Conservation (phyloP, 2,888 invertebrate species). For the Galerucella calmariensis region DNA sequence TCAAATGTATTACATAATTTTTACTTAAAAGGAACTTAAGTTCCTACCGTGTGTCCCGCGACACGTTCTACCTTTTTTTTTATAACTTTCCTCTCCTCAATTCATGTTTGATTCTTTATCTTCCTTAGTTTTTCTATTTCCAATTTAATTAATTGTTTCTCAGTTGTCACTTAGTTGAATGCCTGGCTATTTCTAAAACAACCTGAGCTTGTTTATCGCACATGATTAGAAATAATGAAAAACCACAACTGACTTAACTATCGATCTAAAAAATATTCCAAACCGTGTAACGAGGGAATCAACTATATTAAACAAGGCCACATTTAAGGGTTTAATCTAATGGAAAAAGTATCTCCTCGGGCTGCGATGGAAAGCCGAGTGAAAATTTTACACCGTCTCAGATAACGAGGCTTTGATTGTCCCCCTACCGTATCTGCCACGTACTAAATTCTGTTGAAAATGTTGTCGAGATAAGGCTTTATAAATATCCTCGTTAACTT, state of each 20-base stretch:
- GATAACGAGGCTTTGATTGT: constrained; percentile 59
- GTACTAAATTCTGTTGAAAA: constrained; percentile 62
- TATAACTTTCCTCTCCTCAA: too few species aligned
- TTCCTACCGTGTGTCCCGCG: too few species aligned
- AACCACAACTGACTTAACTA: neutral
- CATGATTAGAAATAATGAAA: neutral
- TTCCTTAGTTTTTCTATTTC: too few species aligned
- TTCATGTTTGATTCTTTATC: too few species aligned
- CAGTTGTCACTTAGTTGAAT: too few species aligned
- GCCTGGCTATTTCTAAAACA: too few species aligned
- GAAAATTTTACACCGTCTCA: constrained; percentile 58
- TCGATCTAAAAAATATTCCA: neutral
- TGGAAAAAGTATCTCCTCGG: constrained; percentile 45
- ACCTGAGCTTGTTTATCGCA: too few species aligned
- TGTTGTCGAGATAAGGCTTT: constrained; percentile 62
- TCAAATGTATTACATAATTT: too few species aligned
- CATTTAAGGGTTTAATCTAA: constrained; percentile 59
- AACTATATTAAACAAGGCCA: constrained; percentile 59
- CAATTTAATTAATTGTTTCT: too few species aligned
- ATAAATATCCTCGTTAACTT: constrained; percentile 63
- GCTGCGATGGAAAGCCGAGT: constrained; percentile 33
- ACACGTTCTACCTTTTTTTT: too few species aligned
- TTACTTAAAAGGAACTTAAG: too few species aligned
- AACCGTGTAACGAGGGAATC: constrained; percentile 56
- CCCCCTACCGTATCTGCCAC: constrained; percentile 56